Base-by-base conservation (phyloP, 1,140 invertebrate genomes). In the Neodiprion fabricii region DNA sequence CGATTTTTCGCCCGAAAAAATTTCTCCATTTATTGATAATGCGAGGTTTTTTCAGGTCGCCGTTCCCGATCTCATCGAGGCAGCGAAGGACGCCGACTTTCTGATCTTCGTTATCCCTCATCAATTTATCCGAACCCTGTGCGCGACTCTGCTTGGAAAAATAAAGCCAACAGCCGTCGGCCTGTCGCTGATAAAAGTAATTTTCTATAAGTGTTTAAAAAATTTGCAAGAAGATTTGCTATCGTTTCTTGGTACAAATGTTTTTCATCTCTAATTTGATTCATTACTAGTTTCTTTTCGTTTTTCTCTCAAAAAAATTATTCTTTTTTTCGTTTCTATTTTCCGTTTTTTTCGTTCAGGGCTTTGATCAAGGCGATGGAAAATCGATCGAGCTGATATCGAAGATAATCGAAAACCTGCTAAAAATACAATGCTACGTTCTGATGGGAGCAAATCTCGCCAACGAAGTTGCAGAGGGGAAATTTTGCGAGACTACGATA, bases 381-480 rank as follows among this genome's bases (percentile, higher is more conserved):
- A 92, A 92, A 68, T 92, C 91, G 11, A 92, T 96, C 75, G 89
- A 91, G 72, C 85, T 96, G 1, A 95, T 96, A 71, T 96, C 95
- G 0, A 91, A 94, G 80, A 91, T 94, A 1, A 94, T 96, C 48
- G 87, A 91, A 50, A 86, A 91, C 11, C 84, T 89, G n/a, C 85
- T 96, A 8, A 90, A 91, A 74, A 94, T 96, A 79, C 91, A 93
- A 7, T 92, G 93, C 75, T 90, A 91, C 77, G 95, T 95, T 49
- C 85, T 96, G 7, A 97, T 96, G 95, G 95, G 95, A 12, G 95
- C 95, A 3, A 96, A 96, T 88, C 86, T 96, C 47, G 95, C 95
- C 9, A 91, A 91, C 74, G 95, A 96, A 90, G 87, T 88, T 7
- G 96, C 95, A 0, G 90, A 91, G 74, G 95, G 93, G 80, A 92